A percentile compares a stretch with the other conserved stretches of the same genome.
phyloP scores from a whole-genome alignment of 2,113 vertebrate genomes.

The Taxidea taxus region DNA sequence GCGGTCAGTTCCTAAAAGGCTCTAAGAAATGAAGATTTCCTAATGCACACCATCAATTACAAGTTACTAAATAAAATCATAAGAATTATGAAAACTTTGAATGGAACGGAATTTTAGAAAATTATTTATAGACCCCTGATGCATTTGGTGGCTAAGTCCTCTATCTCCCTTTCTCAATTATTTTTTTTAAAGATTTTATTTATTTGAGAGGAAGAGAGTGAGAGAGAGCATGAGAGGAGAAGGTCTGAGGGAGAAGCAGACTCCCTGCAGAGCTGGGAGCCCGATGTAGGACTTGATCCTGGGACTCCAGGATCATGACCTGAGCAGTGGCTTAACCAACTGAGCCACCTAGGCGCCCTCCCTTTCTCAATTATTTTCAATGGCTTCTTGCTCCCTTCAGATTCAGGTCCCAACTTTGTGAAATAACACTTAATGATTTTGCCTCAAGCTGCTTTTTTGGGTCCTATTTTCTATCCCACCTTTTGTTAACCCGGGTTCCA shows the following conservation, averaged over 20 bases:
- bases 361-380: background rate
- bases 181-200: background rate
- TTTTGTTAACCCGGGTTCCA: background rate
- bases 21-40: conserved; percentile 22
- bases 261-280: no score
- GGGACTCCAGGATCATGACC: no score
- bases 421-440: conserved; percentile 1
- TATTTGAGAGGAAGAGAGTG: no score
- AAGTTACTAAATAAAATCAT: conserved; percentile 19
- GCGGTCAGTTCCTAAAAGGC: background rate
- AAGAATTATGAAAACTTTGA: conserved; percentile 21
- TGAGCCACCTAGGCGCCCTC: no score
- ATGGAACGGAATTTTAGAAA: background rate
- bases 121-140: background rate
- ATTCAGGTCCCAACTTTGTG: conserved; percentile 4
- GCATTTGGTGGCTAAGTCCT: background rate
- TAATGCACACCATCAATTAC: background rate
- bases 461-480: background rate
- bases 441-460: background rate
- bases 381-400: background rate
- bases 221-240: no score
- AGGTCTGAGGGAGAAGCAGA: no score
- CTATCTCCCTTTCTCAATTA: background rate
- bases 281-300: no score
- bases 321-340: no score